These are phyloP conservation scores for Eurystomus gularis DNA, from an alignment of 2,113 vertebrate genomes.

Conservation along the genomic window DNA sequence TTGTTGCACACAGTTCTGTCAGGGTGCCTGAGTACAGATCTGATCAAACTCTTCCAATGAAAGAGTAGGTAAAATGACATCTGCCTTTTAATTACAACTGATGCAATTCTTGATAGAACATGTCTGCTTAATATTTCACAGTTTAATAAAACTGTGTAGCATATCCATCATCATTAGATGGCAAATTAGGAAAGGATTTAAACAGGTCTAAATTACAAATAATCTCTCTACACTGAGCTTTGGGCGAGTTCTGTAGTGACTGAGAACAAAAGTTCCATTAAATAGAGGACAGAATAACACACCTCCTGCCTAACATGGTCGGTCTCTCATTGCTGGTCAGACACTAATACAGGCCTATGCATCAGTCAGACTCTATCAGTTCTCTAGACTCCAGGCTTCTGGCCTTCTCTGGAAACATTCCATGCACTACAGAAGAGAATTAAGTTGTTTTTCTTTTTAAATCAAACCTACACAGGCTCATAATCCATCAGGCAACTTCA, in stretches of 20 bases:
- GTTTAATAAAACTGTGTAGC: neutral
- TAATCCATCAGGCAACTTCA: constrained; percentile 67
- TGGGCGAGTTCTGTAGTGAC: neutral
- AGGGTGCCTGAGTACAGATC: neutral
- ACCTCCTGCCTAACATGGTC: neutral
- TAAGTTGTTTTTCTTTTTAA: constrained; percentile 52
- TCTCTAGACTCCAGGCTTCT: neutral
- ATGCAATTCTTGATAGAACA: neutral
- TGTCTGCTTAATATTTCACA: neutral
- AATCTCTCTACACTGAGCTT: neutral
- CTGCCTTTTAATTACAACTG: neutral
- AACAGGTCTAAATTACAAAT: neutral
- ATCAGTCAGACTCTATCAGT: neutral
- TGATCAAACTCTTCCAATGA: neutral
- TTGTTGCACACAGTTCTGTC: neutral
- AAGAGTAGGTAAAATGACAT: neutral
- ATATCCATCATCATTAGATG: neutral
- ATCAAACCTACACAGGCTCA: constrained; percentile 44
- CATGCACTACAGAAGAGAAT: constrained; percentile 1
- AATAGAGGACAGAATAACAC: neutral
- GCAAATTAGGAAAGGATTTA: neutral
- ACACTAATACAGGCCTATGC: neutral
- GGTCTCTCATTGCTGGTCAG: neutral
- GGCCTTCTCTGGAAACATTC: neutral
- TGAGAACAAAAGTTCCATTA: neutral